A percentile compares a stretch with the other conserved stretches of the same genome.
Conservation (phyloP, 2,888 invertebrate species). For the Phengaris arion region DNA sequence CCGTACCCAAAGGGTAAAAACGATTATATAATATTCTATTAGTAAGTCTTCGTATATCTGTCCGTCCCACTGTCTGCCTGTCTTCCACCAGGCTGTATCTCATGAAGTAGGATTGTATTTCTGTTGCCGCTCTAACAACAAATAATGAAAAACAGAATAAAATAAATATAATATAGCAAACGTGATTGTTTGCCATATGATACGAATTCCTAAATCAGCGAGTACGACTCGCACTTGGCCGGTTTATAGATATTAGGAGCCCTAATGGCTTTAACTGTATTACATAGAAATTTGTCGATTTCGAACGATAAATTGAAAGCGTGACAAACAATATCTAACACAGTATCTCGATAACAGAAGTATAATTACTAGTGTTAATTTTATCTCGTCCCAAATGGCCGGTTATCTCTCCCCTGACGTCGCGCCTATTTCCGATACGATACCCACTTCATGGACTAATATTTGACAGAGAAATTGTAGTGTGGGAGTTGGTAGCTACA, state of each 20-base stretch:
- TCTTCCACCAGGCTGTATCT: background rate
- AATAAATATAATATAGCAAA: no score
- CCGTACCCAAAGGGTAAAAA: no score
- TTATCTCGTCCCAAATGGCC: constrained; percentile 33
- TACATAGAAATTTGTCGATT: no score
- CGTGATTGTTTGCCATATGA: no score
- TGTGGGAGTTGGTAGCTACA: background rate
- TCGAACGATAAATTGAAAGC: no score
- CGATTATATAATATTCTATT: no score
- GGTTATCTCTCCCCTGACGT: constrained; percentile 9
- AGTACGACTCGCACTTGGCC: no score
- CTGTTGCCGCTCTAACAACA: background rate
- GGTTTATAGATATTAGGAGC: no score
- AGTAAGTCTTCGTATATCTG: background rate
- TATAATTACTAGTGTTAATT: background rate
- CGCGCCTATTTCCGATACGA: constrained; percentile 21
- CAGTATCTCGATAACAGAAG: background rate
- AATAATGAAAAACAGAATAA: background rate
- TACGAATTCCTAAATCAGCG: no score
- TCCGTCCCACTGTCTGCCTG: background rate
- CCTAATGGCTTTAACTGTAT: no score
- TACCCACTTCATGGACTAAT: constrained; percentile 1
- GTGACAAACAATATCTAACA: background rate
- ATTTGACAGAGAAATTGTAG: constrained; percentile 11
- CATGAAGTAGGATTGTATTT: background rate